Conservation (phyloP, 2,797 vertebrate genomes). For the Epinephelus awoara region DNA sequence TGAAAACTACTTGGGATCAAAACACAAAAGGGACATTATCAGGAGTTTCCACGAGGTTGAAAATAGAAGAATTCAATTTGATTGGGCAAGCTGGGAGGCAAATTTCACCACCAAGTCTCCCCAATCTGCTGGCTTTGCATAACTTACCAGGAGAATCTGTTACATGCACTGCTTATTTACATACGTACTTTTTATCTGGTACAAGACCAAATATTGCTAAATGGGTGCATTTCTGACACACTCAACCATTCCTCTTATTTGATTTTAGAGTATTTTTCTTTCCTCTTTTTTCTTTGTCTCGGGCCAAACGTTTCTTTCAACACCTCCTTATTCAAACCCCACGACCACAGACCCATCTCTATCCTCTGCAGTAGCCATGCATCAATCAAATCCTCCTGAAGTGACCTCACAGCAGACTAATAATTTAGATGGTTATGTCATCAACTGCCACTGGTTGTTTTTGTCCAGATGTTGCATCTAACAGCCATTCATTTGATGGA, state of each 20-base stretch:
- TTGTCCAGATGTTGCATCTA: slow-evolving; percentile 14
- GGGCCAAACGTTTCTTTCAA: not conserved
- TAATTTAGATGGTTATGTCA: slow-evolving; percentile 8
- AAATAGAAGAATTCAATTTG: slow-evolving; percentile 9
- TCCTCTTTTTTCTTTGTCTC: not conserved
- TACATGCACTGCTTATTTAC: not conserved
- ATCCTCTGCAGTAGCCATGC: not conserved
- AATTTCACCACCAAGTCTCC: not conserved
- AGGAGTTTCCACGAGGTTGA: not conserved
- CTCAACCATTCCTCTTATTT: not conserved
- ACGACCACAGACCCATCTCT: not conserved
- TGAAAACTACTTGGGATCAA: not conserved
- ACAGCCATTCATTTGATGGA: slow-evolving; percentile 12
- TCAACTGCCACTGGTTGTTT: slow-evolving; percentile 14
- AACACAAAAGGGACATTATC: slow-evolving; percentile 1
- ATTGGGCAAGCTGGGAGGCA: not conserved
- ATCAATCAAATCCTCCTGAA: not conserved
- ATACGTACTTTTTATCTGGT: not conserved
- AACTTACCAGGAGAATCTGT: not conserved
- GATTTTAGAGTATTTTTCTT: not conserved
- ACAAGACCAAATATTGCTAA: slow-evolving; percentile 4
- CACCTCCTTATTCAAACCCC: slow-evolving; percentile 1
- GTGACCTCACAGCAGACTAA: slow-evolving; percentile 3
- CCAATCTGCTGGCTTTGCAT: not conserved
- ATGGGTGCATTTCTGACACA: slow-evolving; percentile 3